Evolutionary conservation across 92 coral and sea anemone genomes (phyloP), one percentile per base, ranked within the genome.

Genomic region (Parazoanthus darwini): DNA sequence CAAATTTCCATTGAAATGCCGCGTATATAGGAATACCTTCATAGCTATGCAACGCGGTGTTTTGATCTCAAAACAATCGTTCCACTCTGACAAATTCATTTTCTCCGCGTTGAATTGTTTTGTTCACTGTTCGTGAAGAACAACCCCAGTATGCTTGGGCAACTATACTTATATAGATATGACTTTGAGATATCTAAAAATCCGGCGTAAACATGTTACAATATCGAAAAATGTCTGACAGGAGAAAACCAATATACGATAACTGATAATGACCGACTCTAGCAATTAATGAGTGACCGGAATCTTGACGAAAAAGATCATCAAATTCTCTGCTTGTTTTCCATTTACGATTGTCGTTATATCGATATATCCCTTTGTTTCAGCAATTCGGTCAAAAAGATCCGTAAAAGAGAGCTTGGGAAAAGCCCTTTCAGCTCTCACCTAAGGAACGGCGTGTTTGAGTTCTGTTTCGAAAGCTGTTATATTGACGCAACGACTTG

Each of bases 401-500:
- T 71, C 68, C 78, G 68, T 39, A 84, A 29, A 83, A 84, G 78
- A 66, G 29, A 42, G 44, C 25, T 22, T 71, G 35, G 65, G 43
- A 16, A 5, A 18, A 23, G 22, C 87, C 78, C 73, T 44, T 39
- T 36, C 8, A 66, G 65, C 10, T 79, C 5, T 51, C 23, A 18
- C 22, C 74, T 39, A 9, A 50, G 18, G 6, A 46, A 71, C 3
- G 46, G 51, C 74, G 54, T 37, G 74, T 56, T 81, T 18, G 77
- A 18, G 77, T 42, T n/a, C 35, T 51, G 87, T 84, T 84, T 84
- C 87, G 79, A 84, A 84, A 84, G 66, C 72, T 7, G 11, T 67
- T 70, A 84, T 84, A 84, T 84, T 84, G 87, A 83, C 44, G 39
- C 87, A 71, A 84, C 68, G 78, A 84, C 87, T 71, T 5, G 13